Base-by-base conservation (phyloP, 2,797 vertebrate genomes). In the Dipus sagitta region DNA sequence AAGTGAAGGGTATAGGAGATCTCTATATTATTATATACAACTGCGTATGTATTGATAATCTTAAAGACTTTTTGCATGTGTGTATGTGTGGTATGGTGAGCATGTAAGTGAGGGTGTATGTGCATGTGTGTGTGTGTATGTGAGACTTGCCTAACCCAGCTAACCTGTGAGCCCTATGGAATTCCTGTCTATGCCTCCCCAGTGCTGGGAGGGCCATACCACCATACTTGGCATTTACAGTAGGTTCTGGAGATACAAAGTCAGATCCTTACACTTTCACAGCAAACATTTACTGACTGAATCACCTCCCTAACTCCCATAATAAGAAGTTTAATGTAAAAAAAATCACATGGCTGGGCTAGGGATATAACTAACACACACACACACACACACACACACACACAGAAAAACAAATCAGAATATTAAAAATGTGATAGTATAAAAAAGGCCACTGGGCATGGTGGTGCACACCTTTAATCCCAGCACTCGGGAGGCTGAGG, bases 271-370 rank as follows among this genome's bases (percentile, higher is more conserved):
- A 80, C 32, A 32, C 77, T 62, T 17, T 13, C 8, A 62, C n/a
- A 13, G 21, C 58, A 79, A 34, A 13, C 8, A 7, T 64, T 34
- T 80, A 80, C 58, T 6, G 15, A 34, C 8, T 62, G 77, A 79
- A 21, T 12, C 23, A 79, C 60, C 58, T 79, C 32, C 62, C 32
- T n/a, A 79, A n/a, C 75, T 62, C 32, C 86, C 34, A 78, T 94
- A 87, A 92, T 23, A 52, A 68, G 93, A 94, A 42, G 28, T 26
- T 91, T 90, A 78, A 72, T 86, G 92, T 81, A 14, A 64, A 90
- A 18, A 87, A 90, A 42, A 52, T 32, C 23, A 88, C 67, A 79
- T 92, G 74, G 11, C 34, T 62, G 23, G 42, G 30, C n/a, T 84
- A 38, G 34, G 74, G 30, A 47, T 78, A 10, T 71, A 71, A 30